These are phyloP conservation scores for Perodicticus potto DNA, from an alignment of 2,797 vertebrate genomes.

Conservation along the genomic window DNA sequence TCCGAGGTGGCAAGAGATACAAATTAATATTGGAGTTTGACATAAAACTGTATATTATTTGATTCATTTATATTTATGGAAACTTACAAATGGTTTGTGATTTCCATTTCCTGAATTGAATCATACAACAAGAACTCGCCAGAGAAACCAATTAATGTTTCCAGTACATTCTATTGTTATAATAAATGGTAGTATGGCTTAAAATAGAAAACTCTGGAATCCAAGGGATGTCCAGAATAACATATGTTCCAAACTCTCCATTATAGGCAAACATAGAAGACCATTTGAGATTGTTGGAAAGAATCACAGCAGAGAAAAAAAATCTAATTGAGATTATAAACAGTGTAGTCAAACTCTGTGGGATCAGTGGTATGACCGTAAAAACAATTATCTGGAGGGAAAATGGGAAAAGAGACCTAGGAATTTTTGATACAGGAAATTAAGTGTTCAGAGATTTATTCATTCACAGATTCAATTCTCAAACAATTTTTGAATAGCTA, in stretches of 20 bases:
- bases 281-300: neutral
- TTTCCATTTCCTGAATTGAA: conserved; percentile 63
- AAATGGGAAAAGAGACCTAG: neutral
- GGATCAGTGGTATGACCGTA: neutral
- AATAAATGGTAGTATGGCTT: neutral
- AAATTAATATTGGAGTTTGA: conserved; percentile 57
- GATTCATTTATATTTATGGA: conserved; percentile 47
- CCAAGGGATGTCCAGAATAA: neutral
- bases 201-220: neutral
- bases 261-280: conserved; percentile 26
- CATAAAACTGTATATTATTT: conserved; percentile 54
- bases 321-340: neutral
- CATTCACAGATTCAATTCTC: neutral
- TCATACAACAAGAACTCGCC: conserved; percentile 34
- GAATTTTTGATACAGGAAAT: neutral
- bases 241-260: neutral
- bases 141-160: conserved; percentile 29
- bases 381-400: neutral
- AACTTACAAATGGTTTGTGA: conserved; percentile 57
- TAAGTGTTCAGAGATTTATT: neutral
- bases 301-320: neutral
- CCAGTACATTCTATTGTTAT: conserved; percentile 44
- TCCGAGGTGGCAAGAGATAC: conserved; percentile 36
- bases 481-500: neutral
- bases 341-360: neutral